These are phyloP conservation scores for Prosapia bicincta DNA, from an alignment of 2,888 invertebrate genomes.

Conservation along the genomic window DNA sequence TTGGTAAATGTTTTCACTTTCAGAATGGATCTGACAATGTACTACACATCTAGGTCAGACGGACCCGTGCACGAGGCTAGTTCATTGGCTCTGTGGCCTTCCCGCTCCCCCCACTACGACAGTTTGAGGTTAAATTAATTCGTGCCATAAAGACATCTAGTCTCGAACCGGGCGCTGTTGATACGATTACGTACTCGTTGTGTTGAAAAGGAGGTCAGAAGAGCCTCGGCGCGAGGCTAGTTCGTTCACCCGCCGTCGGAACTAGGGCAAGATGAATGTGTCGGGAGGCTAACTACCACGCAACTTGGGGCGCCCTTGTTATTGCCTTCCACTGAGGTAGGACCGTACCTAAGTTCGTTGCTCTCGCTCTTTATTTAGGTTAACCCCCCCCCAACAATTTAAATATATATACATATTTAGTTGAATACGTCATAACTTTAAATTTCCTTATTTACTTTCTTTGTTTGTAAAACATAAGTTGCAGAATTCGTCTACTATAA, in stretches of 20 bases:
- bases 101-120: constrained; percentile 22
- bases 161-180: constrained; percentile 13
- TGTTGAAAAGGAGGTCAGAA: constrained; percentile 37
- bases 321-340: constrained; percentile 22
- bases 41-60: constrained; percentile 47
- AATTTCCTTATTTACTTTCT: neutral
- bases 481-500: too few species aligned
- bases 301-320: neutral
- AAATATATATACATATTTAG: neutral
- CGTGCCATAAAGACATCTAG: constrained; percentile 23
- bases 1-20: constrained; percentile 34
- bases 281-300: constrained; percentile 2
- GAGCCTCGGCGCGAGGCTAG: constrained; percentile 53
- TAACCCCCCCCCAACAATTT: constrained; percentile 10
- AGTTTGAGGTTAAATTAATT: constrained; percentile 24
- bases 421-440: neutral
- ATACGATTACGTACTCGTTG: constrained; percentile 21
- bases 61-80: constrained; percentile 52
- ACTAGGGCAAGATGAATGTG: constrained; percentile 60
- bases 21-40: constrained; percentile 44
- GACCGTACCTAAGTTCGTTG: constrained; percentile 17
- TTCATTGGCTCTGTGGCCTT: constrained; percentile 59
- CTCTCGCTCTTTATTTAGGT: constrained; percentile 17
- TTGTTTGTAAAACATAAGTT: too few species aligned
- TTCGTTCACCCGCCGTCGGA: constrained; percentile 57